Evolutionary conservation across 2,797 vertebrate genomes (phyloP), one percentile per base, ranked within the genome.

Genomic region (Enteromius mattozi): DNA sequence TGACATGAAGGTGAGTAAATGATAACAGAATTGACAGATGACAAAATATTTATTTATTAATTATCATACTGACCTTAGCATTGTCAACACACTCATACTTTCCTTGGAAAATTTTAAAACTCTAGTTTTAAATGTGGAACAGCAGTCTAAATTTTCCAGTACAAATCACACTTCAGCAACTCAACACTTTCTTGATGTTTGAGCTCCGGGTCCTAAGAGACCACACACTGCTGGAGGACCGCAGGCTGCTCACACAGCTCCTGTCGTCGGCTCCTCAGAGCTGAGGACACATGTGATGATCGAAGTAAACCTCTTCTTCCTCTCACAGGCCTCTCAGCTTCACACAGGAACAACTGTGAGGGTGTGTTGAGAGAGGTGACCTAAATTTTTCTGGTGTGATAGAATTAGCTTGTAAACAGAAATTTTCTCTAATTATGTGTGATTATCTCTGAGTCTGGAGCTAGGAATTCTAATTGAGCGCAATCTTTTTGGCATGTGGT

Each of bases 401-500:
- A 61, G 66, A 84, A 78, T 79, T 70, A 84, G 51, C 75, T 79
- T 69, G 82, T 84, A 84, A 84, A 84, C 82, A 78, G 27, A 78
- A 47, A 78, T 63, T 24, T 78, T 78, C 75, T 71, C 27, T 71
- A 78, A 83, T 86, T 86, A 83, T 56, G 68, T 37, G 56, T 68
- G 76, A 79, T 86, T 83, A 86, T 86, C 74, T 86, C 75, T 19
- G 49, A 76, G 40, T 65, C 80, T 86, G 45, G 81, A 79, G 47
- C 51, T 47, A 49, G 81, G 82, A 83, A 84, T 78, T 70, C 54
- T 77, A 45, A 85, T 75, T 78, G 45, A 68, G 69, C 24, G 37
- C n/a, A 42, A 69, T 85, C 33, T 80, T 80, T 85, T 30, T 66
- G 70, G 47, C 61, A 81, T 42, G 24, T 13, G 1, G 8, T 79